Evolutionary conservation across 2,888 invertebrate genomes (phyloP).

Genomic region (Micoletzkya japonica): DNA sequence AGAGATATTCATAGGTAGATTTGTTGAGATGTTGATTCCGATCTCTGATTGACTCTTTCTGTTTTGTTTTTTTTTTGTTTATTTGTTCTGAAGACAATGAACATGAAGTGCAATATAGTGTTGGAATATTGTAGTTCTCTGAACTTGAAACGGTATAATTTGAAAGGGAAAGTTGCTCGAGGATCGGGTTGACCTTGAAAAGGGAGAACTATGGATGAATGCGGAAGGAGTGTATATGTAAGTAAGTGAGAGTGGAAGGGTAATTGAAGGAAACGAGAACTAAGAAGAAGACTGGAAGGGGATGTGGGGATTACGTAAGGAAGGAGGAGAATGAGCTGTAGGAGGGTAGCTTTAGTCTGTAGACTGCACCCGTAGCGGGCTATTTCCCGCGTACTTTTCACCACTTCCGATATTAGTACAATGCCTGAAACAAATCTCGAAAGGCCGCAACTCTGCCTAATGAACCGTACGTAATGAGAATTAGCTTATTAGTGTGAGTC

Average conservation of each 20-base stretch:
- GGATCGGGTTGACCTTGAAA: neutral
- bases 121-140: neutral
- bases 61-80: conserved; percentile 2
- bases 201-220: no score
- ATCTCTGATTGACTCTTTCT: conserved; percentile 5
- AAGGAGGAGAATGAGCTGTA: conserved; percentile 1
- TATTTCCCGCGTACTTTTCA: no score
- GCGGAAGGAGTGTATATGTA: no score
- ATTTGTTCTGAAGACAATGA: conserved; percentile 2
- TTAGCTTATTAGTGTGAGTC: no score
- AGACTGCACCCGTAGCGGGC: no score
- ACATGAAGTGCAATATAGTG: neutral
- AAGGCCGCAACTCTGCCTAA: no score
- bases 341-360: no score
- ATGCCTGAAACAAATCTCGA: no score
- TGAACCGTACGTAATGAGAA: no score
- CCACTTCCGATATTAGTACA: no score
- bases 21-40: conserved; percentile 5
- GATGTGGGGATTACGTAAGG: neutral
- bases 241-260: neutral
- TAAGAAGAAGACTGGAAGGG: neutral
- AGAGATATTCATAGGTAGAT: neutral
- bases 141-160: neutral
- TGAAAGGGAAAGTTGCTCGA: neutral
- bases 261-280: neutral